Conservation (phyloP, 1,140 invertebrate genomes). For the Acyrthosiphon pisum region DNA sequence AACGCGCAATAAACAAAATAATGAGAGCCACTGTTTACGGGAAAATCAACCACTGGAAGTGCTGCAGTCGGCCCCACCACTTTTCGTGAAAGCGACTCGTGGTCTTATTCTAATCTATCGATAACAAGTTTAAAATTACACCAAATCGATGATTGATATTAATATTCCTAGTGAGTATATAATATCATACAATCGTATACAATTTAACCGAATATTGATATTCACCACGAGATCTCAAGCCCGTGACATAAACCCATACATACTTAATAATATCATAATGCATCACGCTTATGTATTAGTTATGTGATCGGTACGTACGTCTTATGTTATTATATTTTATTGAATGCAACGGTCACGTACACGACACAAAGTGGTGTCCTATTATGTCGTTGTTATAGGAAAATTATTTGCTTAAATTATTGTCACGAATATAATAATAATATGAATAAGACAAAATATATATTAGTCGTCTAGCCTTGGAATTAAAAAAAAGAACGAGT, state of each 20-base stretch:
- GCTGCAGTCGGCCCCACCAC: too few relatives aligned
- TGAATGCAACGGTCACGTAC: background rate
- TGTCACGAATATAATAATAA: background rate
- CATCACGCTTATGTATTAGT: background rate
- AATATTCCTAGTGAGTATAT: background rate
- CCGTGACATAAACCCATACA: background rate
- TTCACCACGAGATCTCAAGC: background rate
- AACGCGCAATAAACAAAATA: too few relatives aligned
- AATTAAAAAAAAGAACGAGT: background rate
- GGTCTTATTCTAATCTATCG: background rate
- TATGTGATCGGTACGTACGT: background rate
- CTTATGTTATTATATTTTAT: background rate
- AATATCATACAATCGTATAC: background rate
- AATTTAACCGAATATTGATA: background rate
- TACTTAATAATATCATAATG: background rate
- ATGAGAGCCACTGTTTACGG: too few relatives aligned
- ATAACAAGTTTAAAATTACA: background rate
- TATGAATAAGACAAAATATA: background rate
- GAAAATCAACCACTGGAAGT: too few relatives aligned
- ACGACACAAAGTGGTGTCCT: background rate
- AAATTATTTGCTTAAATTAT: background rate
- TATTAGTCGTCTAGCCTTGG: background rate
- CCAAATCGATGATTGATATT: background rate
- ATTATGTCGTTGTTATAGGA: background rate
- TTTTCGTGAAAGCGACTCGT: too few relatives aligned